phyloP scores from a whole-genome alignment of 2,888 invertebrate genomes.

The Troglohyphantes excavatus region DNA sequence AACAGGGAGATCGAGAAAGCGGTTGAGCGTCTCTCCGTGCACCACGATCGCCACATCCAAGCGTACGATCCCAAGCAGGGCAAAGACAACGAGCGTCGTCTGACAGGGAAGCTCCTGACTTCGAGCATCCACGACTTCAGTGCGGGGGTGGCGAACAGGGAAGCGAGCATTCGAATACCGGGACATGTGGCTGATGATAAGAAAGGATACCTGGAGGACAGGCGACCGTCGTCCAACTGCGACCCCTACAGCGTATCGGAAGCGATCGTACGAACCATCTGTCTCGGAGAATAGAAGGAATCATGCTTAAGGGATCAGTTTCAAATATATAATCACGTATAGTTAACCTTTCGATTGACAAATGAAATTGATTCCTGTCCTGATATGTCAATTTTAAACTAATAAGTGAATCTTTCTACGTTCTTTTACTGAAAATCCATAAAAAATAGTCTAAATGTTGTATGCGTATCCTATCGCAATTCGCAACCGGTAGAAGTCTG shows the following conservation, averaged over 20 bases:
- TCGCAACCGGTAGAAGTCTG: no score
- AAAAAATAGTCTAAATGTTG: no score
- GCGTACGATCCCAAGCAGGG: conserved; percentile 98
- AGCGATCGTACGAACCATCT: conserved; percentile 92
- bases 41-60: conserved; percentile 95
- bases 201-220: conserved; percentile 97
- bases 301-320: not conserved
- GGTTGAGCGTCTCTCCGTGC: conserved; percentile 95
- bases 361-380: no score
- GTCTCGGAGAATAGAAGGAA: conserved; percentile 87
- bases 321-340: no score
- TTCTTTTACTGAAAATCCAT: no score
- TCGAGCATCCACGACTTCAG: conserved; percentile 98
- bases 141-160: conserved; percentile 95
- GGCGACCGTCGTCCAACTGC: conserved; percentile 95
- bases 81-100: conserved; percentile 96
- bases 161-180: conserved; percentile 96
- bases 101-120: conserved; percentile 97
- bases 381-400: no score
- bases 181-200: conserved; percentile 93
- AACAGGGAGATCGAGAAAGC: conserved; percentile 95
- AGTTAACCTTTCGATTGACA: no score
- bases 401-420: no score
- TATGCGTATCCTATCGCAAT: no score
- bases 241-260: conserved; percentile 94